Conservation (phyloP, 2,113 vertebrate genomes). For the Ovibos moschatus region DNA sequence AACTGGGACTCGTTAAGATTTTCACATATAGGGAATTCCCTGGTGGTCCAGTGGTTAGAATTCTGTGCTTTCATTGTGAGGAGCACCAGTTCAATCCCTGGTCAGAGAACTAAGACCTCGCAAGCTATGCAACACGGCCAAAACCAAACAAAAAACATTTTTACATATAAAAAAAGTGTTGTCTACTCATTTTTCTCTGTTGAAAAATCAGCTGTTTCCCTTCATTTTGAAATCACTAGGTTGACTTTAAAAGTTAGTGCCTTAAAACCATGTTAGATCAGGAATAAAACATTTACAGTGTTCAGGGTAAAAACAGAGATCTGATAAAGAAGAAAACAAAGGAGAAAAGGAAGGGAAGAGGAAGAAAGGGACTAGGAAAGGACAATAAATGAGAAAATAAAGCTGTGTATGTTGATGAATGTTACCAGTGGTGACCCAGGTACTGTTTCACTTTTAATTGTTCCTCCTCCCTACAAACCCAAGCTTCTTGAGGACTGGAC, state of each 20-base stretch:
- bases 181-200: neutral
- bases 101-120: neutral
- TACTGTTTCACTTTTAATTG: conserved; percentile 8
- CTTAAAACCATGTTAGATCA: neutral
- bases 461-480: conserved; percentile 11
- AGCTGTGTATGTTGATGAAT: neutral
- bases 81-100: neutral
- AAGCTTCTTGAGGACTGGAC: conserved; percentile 27
- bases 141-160: neutral
- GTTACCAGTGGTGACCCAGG: neutral
- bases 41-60: neutral
- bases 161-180: neutral
- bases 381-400: neutral
- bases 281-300: neutral
- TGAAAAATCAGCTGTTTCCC: neutral
- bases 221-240: neutral
- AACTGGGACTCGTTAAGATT: neutral
- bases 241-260: neutral
- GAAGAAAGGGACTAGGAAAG: neutral
- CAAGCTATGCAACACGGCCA: neutral
- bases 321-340: neutral
- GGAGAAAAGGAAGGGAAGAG: neutral
- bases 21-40: neutral
- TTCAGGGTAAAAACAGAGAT: neutral
- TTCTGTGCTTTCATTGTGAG: neutral